Conservation (phyloP, 2,113 vertebrate species). For the Erinaceus europaeus region DNA sequence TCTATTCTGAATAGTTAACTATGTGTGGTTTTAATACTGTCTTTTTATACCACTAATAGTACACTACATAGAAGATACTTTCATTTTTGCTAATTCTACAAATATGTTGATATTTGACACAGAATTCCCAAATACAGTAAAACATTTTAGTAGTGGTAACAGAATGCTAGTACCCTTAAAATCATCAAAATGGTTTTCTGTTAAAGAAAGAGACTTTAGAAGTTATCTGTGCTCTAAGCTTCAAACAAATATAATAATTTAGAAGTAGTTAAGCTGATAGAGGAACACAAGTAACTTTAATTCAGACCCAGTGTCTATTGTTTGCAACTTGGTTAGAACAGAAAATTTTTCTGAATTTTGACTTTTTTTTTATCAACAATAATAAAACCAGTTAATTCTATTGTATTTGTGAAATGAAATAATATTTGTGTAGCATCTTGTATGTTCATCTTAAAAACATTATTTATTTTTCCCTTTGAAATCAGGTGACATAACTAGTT, state of each 20-base stretch:
- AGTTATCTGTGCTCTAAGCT: not conserved
- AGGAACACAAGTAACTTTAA: not conserved
- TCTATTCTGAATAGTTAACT: not conserved
- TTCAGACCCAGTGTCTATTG: not conserved
- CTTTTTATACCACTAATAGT: not conserved
- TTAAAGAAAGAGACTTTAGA: not conserved
- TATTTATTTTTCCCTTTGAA: constrained; percentile 4
- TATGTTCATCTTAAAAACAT: constrained; percentile 2
- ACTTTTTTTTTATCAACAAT: not conserved
- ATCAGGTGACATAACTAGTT: constrained; percentile 46
- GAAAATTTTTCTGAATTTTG: not conserved
- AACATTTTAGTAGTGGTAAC: not conserved
- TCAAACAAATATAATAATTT: not conserved
- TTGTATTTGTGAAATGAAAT: not conserved
- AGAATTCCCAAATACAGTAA: not conserved
- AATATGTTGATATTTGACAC: not conserved
- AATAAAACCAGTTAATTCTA: not conserved
- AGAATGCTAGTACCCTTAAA: not conserved
- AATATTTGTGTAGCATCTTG: not conserved
- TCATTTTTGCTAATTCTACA: not conserved
- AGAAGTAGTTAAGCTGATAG: not conserved
- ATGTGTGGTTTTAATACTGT: not conserved
- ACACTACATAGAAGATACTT: not conserved
- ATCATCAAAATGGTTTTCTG: not conserved
- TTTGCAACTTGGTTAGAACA: not conserved